A percentile compares a stretch with the other conserved stretches of the same genome.
These are phyloP conservation scores for Meloe dianella DNA, from an alignment of 2,888 invertebrate species.

Conservation along the genomic window DNA sequence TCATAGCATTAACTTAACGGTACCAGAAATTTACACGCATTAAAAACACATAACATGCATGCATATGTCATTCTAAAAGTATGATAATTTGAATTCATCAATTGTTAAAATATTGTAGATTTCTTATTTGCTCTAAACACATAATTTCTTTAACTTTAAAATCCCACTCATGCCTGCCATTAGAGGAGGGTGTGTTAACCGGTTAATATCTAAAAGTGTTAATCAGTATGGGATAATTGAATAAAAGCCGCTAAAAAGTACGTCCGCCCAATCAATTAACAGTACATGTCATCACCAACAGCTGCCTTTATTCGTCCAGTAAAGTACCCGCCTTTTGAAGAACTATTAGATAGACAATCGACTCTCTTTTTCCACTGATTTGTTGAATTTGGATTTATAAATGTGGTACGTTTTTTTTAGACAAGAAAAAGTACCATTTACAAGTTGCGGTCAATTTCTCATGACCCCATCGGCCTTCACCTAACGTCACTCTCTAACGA, in stretches of 20 bases:
- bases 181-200: constrained; percentile 2
- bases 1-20: no score
- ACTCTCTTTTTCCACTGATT: neutral
- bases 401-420: neutral
- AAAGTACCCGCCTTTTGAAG: constrained; percentile 24
- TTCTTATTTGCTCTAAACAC: no score
- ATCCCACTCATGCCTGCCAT: no score
- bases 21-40: no score
- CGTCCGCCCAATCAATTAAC: constrained; percentile 28
- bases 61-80: no score
- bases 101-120: no score
- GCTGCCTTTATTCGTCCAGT: constrained; percentile 13
- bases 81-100: no score
- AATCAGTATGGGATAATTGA: constrained; percentile 22
- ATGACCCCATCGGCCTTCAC: constrained; percentile 35
- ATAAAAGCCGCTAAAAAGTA: constrained; percentile 4
- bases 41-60: no score
- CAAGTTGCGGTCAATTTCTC: constrained; percentile 31
- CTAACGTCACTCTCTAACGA: constrained; percentile 19
- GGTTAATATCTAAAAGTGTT: constrained; percentile 19
- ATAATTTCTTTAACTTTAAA: no score
- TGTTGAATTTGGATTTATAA: neutral
- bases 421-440: neutral
- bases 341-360: neutral
- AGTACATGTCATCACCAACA: constrained; percentile 18